Percentiles rank a stretch among this genome's conserved stretches.
These are phyloP conservation scores for Eulithis prunata DNA, from an alignment of 2,888 invertebrate genomes.

Conservation along the genomic window DNA sequence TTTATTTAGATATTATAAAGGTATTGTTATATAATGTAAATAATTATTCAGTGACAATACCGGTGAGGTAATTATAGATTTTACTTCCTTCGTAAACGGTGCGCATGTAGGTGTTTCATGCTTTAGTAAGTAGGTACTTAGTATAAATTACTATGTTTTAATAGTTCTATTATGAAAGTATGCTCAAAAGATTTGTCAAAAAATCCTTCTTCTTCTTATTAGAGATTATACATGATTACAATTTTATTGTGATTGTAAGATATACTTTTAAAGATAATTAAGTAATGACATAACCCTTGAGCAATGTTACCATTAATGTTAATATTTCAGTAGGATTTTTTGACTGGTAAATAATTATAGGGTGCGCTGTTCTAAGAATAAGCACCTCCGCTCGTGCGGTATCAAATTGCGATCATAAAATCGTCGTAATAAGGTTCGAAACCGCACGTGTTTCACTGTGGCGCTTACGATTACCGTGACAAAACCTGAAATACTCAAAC, in stretches of 20 bases:
- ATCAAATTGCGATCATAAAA: no score
- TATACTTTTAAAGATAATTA: no score
- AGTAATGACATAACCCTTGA: no score
- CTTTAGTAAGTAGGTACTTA: background rate
- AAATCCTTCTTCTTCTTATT: slow-evolving; percentile 4
- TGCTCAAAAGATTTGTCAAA: slow-evolving; percentile 27
- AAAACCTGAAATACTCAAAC: no score
- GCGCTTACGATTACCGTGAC: no score
- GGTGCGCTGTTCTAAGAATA: no score
- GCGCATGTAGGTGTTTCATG: background rate
- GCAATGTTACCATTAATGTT: slow-evolving; percentile 25
- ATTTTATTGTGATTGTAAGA: no score
- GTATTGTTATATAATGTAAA: slow-evolving; percentile 4
- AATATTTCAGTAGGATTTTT: slow-evolving; percentile 14
- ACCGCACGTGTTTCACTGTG: no score
- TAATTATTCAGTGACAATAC: slow-evolving; percentile 9
- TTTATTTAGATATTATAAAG: background rate
- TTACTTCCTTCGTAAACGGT: background rate
- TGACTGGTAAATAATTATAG: slow-evolving; percentile 18
- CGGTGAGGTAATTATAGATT: background rate
- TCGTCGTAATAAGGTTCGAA: no score
- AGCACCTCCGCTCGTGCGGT: no score
- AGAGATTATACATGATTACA: no score
- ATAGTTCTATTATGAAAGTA: slow-evolving; percentile 9
- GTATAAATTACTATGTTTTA: slow-evolving; percentile 6